A percentile compares a stretch with the other conserved stretches of the same genome.
Conservation (phyloP, 2,113 vertebrate species). For the Rhynchopsitta pachyrhyncha region DNA sequence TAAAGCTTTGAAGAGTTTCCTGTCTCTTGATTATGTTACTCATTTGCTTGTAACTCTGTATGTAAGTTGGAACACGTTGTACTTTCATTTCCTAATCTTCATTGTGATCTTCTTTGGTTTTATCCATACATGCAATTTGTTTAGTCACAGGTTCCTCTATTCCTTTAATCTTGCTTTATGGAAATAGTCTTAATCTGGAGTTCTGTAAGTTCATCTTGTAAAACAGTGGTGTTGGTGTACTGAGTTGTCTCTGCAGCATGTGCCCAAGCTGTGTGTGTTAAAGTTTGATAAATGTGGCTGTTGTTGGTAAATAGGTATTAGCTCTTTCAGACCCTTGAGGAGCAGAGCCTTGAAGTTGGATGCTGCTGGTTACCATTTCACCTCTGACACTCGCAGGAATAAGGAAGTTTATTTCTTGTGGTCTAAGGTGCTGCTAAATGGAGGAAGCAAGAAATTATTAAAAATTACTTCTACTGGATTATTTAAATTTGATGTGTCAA, state of each 20-base stretch:
- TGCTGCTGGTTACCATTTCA: not conserved
- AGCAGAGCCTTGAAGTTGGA: rapidly evolving
- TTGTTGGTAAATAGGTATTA: not conserved
- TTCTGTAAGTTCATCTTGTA: not conserved
- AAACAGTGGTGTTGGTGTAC: too few relatives aligned
- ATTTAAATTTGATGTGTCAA: not conserved
- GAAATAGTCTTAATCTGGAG: not conserved
- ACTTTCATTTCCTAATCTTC: not conserved
- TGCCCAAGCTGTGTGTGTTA: too few relatives aligned
- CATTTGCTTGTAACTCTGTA: not conserved
- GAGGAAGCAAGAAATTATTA: not conserved
- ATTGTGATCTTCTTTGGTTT: not conserved
- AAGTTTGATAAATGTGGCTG: not conserved
- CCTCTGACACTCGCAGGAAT: rapidly evolving
- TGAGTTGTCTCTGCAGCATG: rapidly evolving
- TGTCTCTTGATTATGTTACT: not conserved
- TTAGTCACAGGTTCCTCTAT: not conserved
- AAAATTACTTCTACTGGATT: not conserved
- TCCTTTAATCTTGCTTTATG: not conserved
- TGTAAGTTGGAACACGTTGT: rapidly evolving
- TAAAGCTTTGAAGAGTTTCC: not conserved
- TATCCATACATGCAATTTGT: not conserved
- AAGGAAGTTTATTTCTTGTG: not conserved
- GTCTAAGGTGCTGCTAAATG: not conserved
- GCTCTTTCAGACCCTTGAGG: not conserved